Evolutionary conservation across 2,113 vertebrate genomes (phyloP), one percentile per base, ranked within the genome.

Genomic region (Chinchilla lanigera): DNA sequence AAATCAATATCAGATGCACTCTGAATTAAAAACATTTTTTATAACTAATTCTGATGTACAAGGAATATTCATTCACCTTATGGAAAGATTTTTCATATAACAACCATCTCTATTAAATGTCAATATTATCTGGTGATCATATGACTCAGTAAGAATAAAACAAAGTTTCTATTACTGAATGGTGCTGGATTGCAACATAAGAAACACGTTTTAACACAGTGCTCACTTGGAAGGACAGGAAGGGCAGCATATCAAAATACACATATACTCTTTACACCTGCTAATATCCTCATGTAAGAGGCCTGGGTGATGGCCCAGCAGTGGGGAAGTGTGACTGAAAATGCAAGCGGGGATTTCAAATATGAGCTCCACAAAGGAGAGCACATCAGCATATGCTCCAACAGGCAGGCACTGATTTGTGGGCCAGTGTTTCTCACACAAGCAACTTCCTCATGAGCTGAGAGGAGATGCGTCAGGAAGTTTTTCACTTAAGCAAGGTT

Each of bases 21-120:
- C 38, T 78, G 89, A 78, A 94, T 93, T 78, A n/a, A 96, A 96
- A 91, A 56, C 67, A 82, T 86, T n/a, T 86, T 86, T 95, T 56
- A 81, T 82, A 71, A 67, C 58, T 67, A 90, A 50, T 90, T 93
- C 78, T 41, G 28, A 94, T 38, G 65, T 80, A 33, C 41, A 78
- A 85, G 54, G 13, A 71, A 84, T 65, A 17, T 75, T 89, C 35
- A 77, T 90, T 94, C 24, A 90, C 2, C 33, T 6, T 0, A 7
- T 90, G 41, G 58, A 61, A 93, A 91, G 69, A 75, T 1, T 94
- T 28, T 87, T 7, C n/a, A 50, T 80, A 60, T 56, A 75, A 86
- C 28, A 63, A 90, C 73, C 54, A 16, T 13, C 9, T 84, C 11
- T 41, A 65, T 92, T 77, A 67, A 93, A 87, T 44, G 33, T 22